Evolutionary conservation across 2,113 vertebrate species (phyloP), one percentile per base, ranked within the genome.

Genomic region (Actinemys pallida): DNA sequence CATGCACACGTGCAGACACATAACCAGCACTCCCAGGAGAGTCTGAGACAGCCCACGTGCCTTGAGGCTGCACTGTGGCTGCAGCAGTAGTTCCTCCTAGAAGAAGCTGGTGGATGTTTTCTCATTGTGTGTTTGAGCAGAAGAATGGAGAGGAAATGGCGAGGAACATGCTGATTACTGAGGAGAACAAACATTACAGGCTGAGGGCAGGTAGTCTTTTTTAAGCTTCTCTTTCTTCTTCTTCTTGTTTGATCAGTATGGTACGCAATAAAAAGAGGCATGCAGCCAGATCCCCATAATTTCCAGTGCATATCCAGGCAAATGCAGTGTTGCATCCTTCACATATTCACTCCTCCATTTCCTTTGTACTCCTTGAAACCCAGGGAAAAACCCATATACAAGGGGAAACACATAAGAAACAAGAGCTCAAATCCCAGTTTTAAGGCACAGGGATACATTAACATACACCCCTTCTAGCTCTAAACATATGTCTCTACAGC

Each of bases 141-240:
- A 65, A 90, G 56, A 78, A 16, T 5, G 31, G 39, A 72, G 81
- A 75, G 52, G 50, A 72, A 69, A 76, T 20, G 14, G 42, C 52
- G 27, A 84, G 31, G 17, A 56, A 56, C 78, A 35, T 45, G 24
- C 14, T 27, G 62, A 24, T 3, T 82, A 8, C 9, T 50, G 86
- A 45, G 62, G 80, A 92, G 72, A 86, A 91, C 29, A 4, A 52
- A 3, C 4, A 4, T 5, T 17, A 42, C 25, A 3, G 2, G 1
- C 7, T 49, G 42, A 65, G 45, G 31, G 42, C 47, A 0, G n/a
- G 1, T 5, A 11, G 35, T 4, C 50, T 9, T 2, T 86, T 39
- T 35, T 72, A 10, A 49, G 62, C 50, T 47, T 14, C 12, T 78
- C 24, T 47, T 78, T 13, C 25, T 47, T 75, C 39, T 72, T 69